phyloP scores from a whole-genome alignment of 1,140 invertebrate species.

The Drosophila nikananu region DNA sequence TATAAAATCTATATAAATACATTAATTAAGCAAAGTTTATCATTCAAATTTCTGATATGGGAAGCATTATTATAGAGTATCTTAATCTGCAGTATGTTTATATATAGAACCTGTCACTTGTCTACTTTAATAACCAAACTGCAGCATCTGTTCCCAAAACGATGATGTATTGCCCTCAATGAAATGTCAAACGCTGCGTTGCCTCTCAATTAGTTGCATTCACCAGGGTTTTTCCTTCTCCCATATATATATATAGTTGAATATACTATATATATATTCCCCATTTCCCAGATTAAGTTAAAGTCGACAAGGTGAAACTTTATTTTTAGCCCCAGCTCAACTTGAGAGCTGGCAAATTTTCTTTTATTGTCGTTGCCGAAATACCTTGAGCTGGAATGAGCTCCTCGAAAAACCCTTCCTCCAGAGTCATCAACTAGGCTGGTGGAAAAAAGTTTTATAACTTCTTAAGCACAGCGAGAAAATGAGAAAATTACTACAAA shows the following conservation, averaged over 20 bases:
- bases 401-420: not conserved
- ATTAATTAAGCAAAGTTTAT: not conserved
- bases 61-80: not conserved
- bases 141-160: slow-evolving; percentile 41
- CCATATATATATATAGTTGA: not conserved
- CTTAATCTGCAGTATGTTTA: not conserved
- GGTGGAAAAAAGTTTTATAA: slow-evolving; percentile 36
- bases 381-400: slow-evolving; percentile 25
- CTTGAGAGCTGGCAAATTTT: slow-evolving; percentile 35
- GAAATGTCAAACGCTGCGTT: slow-evolving; percentile 30
- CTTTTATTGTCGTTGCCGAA: slow-evolving; percentile 32
- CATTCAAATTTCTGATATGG: too few relatives aligned
- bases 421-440: slow-evolving; percentile 27
- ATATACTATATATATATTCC: not conserved
- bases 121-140: slow-evolving; percentile 26
- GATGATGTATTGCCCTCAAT: slow-evolving; percentile 35
- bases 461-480: slow-evolving; percentile 1
- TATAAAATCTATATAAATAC: not conserved
- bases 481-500: not conserved
- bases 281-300: slow-evolving; percentile 26
- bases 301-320: slow-evolving; percentile 40
- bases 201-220: slow-evolving; percentile 43
- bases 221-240: not conserved
- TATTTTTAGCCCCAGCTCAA: slow-evolving; percentile 42
- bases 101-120: not conserved